A percentile compares a stretch with the other conserved stretches of the same genome.
These are phyloP conservation scores for Telmatherina bonti DNA, from an alignment of 2,797 vertebrate genomes.

Conservation along the genomic window DNA sequence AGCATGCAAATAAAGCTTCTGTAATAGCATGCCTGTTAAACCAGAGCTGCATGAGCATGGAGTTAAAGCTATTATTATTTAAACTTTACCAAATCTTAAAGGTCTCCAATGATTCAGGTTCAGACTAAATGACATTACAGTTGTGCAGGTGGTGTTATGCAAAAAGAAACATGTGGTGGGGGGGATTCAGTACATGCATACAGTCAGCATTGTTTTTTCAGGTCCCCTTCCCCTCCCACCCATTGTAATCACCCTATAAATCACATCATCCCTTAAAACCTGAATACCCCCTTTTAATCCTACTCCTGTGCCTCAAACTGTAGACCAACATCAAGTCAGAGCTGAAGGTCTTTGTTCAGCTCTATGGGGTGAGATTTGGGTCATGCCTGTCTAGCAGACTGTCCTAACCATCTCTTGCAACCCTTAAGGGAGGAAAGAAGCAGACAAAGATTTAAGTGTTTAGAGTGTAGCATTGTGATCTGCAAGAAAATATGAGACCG, in stretches of 20 bases:
- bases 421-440: conserved; percentile 23
- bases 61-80: conserved; percentile 37
- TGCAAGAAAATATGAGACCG: conserved; percentile 6
- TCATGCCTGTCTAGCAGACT: conserved; percentile 58
- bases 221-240: conserved; percentile 55
- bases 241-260: conserved; percentile 80
- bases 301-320: conserved; percentile 62
- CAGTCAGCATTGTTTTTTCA: conserved; percentile 79
- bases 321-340: conserved; percentile 67
- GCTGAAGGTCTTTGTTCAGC: conserved; percentile 78
- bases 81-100: conserved; percentile 22
- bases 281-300: conserved; percentile 65
- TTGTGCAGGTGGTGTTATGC: conserved; percentile 67
- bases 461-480: conserved; percentile 11
- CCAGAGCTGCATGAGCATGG: conserved; percentile 7
- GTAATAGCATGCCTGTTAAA: background rate
- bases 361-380: conserved; percentile 78
- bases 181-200: conserved; percentile 75
- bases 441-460: conserved; percentile 12
- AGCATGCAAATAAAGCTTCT: background rate
- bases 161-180: conserved; percentile 42
- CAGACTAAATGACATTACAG: conserved; percentile 65
- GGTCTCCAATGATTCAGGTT: conserved; percentile 29
- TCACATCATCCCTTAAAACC: conserved; percentile 82
- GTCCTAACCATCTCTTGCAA: conserved; percentile 34